Conservation (phyloP, 2,113 vertebrate species). For the Myocastor coypus region DNA sequence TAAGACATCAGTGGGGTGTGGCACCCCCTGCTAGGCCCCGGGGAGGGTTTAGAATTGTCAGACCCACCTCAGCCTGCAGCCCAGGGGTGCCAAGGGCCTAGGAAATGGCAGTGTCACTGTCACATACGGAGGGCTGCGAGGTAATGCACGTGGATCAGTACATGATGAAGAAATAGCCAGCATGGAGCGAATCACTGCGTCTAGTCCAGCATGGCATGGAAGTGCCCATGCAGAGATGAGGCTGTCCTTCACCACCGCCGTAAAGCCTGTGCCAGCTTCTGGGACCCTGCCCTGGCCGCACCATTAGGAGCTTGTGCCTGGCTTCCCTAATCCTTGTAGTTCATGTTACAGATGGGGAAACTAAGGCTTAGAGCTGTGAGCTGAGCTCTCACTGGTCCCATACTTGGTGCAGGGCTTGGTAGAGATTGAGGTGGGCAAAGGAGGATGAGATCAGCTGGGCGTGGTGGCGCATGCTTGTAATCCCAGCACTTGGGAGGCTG, state of each 20-base stretch:
- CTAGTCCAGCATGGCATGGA: no score
- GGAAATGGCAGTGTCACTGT: neutral
- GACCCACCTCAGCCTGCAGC: neutral
- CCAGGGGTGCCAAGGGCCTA: neutral
- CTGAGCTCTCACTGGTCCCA: neutral
- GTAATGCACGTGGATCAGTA: neutral
- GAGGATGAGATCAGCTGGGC: neutral
- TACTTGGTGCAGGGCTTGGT: neutral
- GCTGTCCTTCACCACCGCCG: neutral
- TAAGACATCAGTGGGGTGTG: neutral
- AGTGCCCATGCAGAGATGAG: neutral
- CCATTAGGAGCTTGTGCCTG: neutral
- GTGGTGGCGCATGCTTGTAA: no score
- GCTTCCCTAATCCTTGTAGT: neutral
- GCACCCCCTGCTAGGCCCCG: neutral
- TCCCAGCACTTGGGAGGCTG: no score
- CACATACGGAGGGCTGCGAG: rapidly evolving
- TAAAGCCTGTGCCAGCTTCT: no score
- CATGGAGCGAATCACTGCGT: neutral
- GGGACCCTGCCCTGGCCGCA: neutral
- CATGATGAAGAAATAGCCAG: neutral
- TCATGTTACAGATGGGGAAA: neutral
- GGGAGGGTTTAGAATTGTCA: neutral
- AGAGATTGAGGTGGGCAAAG: neutral
- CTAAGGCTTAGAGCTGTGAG: rapidly evolving